Base-by-base conservation (phyloP, 2,113 vertebrate genomes). In the Rhinolophus ferrumequinum region DNA sequence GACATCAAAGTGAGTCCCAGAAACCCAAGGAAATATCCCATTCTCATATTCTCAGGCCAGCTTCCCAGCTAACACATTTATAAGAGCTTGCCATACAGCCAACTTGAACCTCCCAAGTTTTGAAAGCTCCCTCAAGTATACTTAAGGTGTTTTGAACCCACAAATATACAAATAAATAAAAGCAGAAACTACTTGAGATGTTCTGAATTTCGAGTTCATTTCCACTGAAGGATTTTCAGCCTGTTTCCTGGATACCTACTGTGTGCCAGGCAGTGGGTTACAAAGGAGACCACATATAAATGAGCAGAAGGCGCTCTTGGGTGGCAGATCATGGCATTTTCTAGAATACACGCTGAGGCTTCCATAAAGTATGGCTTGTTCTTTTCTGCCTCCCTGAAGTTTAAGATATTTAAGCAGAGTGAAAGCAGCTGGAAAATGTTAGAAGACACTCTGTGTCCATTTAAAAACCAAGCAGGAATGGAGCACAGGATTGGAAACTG, bases 261-360 rank as follows among this genome's bases (percentile, higher is more conserved):
- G n/a, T 18, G 73, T 11, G 12, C 26, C 64, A 14, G 15, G 18
- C 12, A 6, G 35, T 35, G 5, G 7, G 12, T 54, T 47, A 33
- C 60, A 35, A 82, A 85, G 56, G 18, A 77, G 16, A 41, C 9
- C 30, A 62, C 26, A 35, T 24, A 1, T 1, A 10, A 11, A 11
- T 5, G n/a, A 67, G 30, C 8, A n/a, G 35, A 22, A 83, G 24
- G 19, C 2, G 1, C 6, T n/a, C 1, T 0, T 28, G 72, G 50
- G 52, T 83, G 33, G 76, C 28, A 56, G 7, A 47, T 35, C 22
- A 5, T 1, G 38, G 62, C 60, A 35, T 67, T 69, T 94, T 88
- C 81, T 56, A 79, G 91, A 90, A 69, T 19, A 50, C 72, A 93
- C 16, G 33, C 7, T 5, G 38, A 83, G 60, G n/a, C n/a, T 58